Conservation (phyloP, 2,888 invertebrate genomes). For the Caenorhabditis becei region DNA sequence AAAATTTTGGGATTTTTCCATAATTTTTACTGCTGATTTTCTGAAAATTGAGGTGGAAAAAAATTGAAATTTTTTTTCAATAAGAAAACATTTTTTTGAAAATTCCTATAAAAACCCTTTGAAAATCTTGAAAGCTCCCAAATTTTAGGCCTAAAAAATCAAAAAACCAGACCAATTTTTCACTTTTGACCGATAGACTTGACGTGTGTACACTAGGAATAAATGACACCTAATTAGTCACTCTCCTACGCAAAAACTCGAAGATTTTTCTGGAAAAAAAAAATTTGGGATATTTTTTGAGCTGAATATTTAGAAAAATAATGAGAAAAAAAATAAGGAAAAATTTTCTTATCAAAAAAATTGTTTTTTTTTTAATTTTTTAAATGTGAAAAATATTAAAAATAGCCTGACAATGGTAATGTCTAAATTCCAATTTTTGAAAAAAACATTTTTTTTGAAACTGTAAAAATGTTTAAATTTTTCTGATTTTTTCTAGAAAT, state of each 20-base stretch:
- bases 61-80: neutral
- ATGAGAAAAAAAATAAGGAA: no score
- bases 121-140: neutral
- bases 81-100: no score
- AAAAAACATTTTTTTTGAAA: neutral
- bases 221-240: slow-evolving; percentile 32
- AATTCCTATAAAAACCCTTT: no score
- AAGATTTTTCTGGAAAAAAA: no score
- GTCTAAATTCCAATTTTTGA: no score
- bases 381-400: no score
- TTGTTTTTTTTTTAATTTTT: neutral
- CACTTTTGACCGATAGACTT: slow-evolving; percentile 8
- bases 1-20: no score
- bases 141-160: slow-evolving; percentile 11
- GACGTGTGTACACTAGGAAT: neutral
- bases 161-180: slow-evolving; percentile 45
- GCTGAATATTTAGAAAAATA: no score
- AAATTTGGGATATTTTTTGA: no score
- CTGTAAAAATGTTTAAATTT: neutral
- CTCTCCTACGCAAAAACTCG: neutral
- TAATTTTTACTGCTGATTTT: no score
- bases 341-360: no score
- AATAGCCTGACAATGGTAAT: no score
- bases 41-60: neutral
- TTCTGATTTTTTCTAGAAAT: neutral